phyloP scores from a whole-genome alignment of 2,113 vertebrate genomes.

The Datnioides undecimradiatus region DNA sequence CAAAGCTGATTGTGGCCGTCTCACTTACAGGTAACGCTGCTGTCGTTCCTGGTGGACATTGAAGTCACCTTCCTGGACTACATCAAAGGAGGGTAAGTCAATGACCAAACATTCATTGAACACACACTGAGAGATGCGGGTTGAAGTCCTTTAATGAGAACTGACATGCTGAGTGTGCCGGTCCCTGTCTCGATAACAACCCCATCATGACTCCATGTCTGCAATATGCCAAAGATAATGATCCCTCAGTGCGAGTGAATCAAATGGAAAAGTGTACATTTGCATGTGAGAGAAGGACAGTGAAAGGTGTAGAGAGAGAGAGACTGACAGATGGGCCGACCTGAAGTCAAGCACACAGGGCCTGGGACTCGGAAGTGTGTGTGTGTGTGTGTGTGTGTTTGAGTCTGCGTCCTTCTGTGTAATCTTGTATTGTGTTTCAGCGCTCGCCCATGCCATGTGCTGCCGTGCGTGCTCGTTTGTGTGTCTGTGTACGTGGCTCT shows the following conservation, averaged over 20 bases:
- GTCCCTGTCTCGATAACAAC: slow-evolving; percentile 31
- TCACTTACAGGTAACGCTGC: slow-evolving; percentile 92
- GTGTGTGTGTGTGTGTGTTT: neutral
- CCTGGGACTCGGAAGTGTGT: slow-evolving; percentile 3
- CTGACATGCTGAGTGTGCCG: slow-evolving; percentile 35
- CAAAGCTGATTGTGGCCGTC: neutral
- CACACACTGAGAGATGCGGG: slow-evolving; percentile 2
- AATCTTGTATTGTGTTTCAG: slow-evolving; percentile 22
- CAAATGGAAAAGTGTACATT: slow-evolving; percentile 42
- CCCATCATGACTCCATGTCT: slow-evolving; percentile 42
- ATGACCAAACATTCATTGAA: neutral
- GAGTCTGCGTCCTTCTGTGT: slow-evolving; percentile 22
- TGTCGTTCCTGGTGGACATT: slow-evolving; percentile 97
- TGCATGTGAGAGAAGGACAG: slow-evolving; percentile 37
- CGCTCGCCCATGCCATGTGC: neutral
- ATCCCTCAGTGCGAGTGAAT: slow-evolving; percentile 42
- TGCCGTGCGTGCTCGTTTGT: neutral
- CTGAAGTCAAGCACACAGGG: slow-evolving; percentile 36
- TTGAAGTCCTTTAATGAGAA: slow-evolving; percentile 51
- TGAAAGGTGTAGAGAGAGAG: slow-evolving; percentile 26
- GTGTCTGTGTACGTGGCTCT: slow-evolving; percentile 17
- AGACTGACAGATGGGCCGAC: slow-evolving; percentile 52
- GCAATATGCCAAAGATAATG: slow-evolving; percentile 60
- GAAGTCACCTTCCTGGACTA: slow-evolving; percentile 99
- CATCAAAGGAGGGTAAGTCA: slow-evolving; percentile 98